Evolutionary conservation across 1,140 invertebrate species (phyloP).

Genomic region (Asbolus verrucosus): DNA sequence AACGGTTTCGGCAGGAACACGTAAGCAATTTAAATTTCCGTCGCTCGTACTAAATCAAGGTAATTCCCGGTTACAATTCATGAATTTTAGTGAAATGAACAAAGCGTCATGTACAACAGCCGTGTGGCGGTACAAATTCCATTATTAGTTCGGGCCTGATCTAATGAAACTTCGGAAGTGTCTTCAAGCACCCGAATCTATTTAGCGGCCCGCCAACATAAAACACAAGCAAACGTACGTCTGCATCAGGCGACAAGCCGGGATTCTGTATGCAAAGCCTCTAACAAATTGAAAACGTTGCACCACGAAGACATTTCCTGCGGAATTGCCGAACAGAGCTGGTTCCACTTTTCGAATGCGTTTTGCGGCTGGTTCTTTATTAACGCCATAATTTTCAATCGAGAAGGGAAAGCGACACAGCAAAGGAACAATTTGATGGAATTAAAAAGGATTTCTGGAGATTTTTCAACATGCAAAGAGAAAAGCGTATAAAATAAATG

Average conservation of each 20-base stretch:
- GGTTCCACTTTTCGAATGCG: background rate
- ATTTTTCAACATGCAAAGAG: too few relatives aligned
- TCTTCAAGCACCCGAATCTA: background rate
- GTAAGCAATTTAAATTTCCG: slow-evolving; percentile 2
- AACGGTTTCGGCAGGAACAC: background rate
- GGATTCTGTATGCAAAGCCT: slow-evolving; percentile 1
- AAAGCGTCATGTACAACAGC: slow-evolving; percentile 5
- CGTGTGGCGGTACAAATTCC: background rate
- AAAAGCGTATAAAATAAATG: too few relatives aligned
- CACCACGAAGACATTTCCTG: slow-evolving; percentile 1
- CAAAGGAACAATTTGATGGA: too few relatives aligned
- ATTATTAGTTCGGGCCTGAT: background rate
- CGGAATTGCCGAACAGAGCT: background rate
- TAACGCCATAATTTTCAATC: too few relatives aligned
- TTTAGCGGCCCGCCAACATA: slow-evolving; percentile 1
- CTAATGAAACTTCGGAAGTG: slow-evolving; percentile 10
- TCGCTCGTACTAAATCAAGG: background rate
- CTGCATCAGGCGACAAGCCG: background rate
- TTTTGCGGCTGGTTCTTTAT: too few relatives aligned
- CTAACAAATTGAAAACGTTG: slow-evolving; percentile 9
- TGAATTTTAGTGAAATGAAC: slow-evolving; percentile 8
- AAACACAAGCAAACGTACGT: slow-evolving; percentile 4
- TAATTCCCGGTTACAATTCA: background rate
- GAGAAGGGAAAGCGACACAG: too few relatives aligned
- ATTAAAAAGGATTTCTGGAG: too few relatives aligned